Base-by-base conservation (phyloP, 1,140 invertebrate species). In the Drosophila repleta region DNA sequence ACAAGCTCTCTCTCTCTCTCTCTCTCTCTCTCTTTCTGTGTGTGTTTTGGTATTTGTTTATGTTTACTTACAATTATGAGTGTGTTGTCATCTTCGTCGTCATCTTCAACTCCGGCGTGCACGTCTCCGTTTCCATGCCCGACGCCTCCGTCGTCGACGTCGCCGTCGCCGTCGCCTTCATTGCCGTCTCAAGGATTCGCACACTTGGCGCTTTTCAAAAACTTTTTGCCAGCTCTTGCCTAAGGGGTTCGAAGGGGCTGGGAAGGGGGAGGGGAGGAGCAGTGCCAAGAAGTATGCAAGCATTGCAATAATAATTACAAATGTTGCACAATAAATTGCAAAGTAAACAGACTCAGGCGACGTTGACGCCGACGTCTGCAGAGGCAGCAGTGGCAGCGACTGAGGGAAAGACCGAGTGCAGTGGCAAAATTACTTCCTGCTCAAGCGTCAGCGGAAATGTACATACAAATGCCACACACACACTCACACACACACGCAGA, bases 301-400 rank as follows among this genome's bases (percentile, higher is more conserved):
- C 79, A 82, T 83, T 83, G 83, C 84, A 88, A 88, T 87, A 90
- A 90, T 90, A 90, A 90, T 90, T 90, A 90, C 73, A 90, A 90
- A 90, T 90, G 87, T 87, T 90, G 81, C 87, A 90, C 87, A 87
- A 90, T 88, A 87, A 87, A 88, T 87, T 87, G 82, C 83, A 87
- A 75, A 87, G 79, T 82, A 87, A 88, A 87, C 79, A 85, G 80
- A 88, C 73, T 84, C 48, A 66, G 62, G 52, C 67, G 45, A 56
- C 49, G 43, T 24, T 29, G 21, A 32, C 26, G 41, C 45, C 26
- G 45, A 39, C 48, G 57, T 18, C 46, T 45, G 66, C 60, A 46
- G 64, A 48, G 45, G 32, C 26, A 18, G 24, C 26, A 21, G 46
- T 2, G 18, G 5, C 51, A 13, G 46, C 0, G 41, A 15, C 32